phyloP scores from a whole-genome alignment of 2,797 vertebrate genomes.

The Vultur gryphus region DNA sequence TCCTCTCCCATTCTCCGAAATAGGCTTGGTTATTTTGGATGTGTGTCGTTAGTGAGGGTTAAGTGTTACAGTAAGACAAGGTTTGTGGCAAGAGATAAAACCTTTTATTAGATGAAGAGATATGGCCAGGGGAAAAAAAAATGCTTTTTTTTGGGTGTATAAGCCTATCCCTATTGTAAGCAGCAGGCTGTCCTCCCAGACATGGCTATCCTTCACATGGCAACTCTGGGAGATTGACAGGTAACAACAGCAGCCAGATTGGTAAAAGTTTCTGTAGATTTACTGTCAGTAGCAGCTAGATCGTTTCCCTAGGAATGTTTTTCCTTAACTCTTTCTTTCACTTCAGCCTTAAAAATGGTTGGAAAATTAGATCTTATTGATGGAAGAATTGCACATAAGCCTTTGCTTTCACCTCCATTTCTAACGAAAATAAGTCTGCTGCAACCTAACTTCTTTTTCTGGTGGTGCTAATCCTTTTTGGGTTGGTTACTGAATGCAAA shows the following conservation, averaged over 20 bases:
- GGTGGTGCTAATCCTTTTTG: neutral
- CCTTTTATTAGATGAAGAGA: neutral
- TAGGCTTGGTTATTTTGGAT: neutral
- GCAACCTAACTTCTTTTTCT: neutral
- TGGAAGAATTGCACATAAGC: neutral
- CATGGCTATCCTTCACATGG: neutral
- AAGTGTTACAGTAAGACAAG: neutral
- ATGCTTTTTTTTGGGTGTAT: neutral
- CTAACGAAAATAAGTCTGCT: neutral
- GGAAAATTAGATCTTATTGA: neutral
- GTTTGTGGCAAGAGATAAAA: neutral
- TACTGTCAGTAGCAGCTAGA: neutral
- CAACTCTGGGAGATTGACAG: neutral
- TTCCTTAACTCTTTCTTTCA: neutral
- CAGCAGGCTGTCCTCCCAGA: neutral
- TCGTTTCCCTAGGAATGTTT: neutral
- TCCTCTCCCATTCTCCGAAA: neutral
- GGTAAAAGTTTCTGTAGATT: neutral
- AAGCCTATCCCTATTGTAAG: neutral
- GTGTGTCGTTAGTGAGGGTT: too few species aligned
- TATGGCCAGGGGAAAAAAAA: neutral
- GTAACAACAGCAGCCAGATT: neutral
- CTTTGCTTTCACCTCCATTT: neutral
- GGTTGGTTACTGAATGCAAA: neutral
- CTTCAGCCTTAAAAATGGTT: neutral